phyloP scores from a whole-genome alignment of 1,140 invertebrate species.

The Trichonephila clavipes region DNA sequence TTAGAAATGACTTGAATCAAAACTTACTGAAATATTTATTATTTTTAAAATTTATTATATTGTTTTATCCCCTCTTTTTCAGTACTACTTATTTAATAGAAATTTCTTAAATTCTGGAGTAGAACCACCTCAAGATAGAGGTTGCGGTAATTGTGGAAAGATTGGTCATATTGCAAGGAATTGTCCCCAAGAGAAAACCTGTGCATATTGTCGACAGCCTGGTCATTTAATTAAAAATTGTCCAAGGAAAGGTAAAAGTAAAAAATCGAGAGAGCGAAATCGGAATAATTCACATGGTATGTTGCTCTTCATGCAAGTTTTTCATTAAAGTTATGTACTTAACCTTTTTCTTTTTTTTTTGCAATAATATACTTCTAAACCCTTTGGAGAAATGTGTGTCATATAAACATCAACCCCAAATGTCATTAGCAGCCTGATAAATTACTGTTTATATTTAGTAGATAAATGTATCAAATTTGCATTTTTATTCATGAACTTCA shows the following conservation, averaged over 20 bases:
- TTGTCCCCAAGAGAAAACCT: constrained; percentile 80
- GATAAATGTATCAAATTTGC: too few species aligned
- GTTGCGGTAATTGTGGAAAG: constrained; percentile 84
- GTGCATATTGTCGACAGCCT: constrained; percentile 26
- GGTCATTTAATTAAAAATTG: constrained; percentile 60
- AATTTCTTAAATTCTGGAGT: constrained; percentile 81
- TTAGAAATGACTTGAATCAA: too few species aligned
- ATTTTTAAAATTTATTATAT: not conserved
- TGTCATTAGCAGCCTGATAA: too few species aligned
- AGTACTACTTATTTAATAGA: constrained; percentile 83
- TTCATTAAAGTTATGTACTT: too few species aligned
- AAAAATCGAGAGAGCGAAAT: constrained; percentile 14
- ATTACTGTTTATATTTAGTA: too few species aligned
- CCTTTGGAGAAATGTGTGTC: too few species aligned
- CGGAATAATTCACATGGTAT: not conserved
- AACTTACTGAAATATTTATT: not conserved
- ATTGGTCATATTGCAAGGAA: constrained; percentile 84
- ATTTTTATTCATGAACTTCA: too few species aligned
- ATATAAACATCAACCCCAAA: too few species aligned
- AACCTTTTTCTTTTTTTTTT: too few species aligned
- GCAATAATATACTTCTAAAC: too few species aligned
- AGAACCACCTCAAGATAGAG: constrained; percentile 83
- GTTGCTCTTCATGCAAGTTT: not conserved
- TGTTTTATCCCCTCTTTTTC: constrained; percentile 72
- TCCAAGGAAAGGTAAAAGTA: constrained; percentile 16